phyloP scores from a whole-genome alignment of 2,888 invertebrate species.

The Tinea pellionella region DNA sequence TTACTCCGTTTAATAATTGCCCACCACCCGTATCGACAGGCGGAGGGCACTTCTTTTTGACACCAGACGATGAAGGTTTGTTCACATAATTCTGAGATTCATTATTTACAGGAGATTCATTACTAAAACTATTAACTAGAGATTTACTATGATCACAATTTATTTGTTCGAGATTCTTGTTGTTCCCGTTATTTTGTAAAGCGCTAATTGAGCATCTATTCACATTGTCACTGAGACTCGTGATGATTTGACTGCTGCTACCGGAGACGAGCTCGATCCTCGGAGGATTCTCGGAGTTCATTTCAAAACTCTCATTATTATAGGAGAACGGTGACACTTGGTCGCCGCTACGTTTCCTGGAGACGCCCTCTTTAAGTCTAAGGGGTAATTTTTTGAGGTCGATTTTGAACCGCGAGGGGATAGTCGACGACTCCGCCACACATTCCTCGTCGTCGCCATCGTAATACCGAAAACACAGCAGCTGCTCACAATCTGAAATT shows the following conservation, averaged over 20 bases:
- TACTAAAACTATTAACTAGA: slow-evolving; percentile 53
- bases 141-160: slow-evolving; percentile 64
- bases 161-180: slow-evolving; percentile 45
- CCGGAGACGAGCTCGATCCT: slow-evolving; percentile 50
- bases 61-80: slow-evolving; percentile 41
- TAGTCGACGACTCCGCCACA: slow-evolving; percentile 70
- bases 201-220: slow-evolving; percentile 69
- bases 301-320: slow-evolving; percentile 64
- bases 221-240: slow-evolving; percentile 60
- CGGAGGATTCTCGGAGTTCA: slow-evolving; percentile 53
- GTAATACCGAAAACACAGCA: slow-evolving; percentile 78
- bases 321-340: slow-evolving; percentile 59
- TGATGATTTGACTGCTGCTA: slow-evolving; percentile 55
- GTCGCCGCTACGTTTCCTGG: slow-evolving; percentile 58
- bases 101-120: slow-evolving; percentile 59
- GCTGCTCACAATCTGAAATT: slow-evolving; percentile 74
- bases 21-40: slow-evolving; percentile 68
- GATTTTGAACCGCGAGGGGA: slow-evolving; percentile 59
- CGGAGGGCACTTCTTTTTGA: slow-evolving; percentile 68
- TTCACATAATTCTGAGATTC: slow-evolving; percentile 51
- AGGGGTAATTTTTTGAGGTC: slow-evolving; percentile 70
- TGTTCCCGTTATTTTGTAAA: slow-evolving; percentile 59
- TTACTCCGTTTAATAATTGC: slow-evolving; percentile 57
- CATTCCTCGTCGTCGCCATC: slow-evolving; percentile 74
- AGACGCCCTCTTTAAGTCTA: slow-evolving; percentile 65